A percentile compares a stretch with the other conserved stretches of the same genome.
Conservation (phyloP, 1,140 invertebrate species). For the Drosophila eugracilis region DNA sequence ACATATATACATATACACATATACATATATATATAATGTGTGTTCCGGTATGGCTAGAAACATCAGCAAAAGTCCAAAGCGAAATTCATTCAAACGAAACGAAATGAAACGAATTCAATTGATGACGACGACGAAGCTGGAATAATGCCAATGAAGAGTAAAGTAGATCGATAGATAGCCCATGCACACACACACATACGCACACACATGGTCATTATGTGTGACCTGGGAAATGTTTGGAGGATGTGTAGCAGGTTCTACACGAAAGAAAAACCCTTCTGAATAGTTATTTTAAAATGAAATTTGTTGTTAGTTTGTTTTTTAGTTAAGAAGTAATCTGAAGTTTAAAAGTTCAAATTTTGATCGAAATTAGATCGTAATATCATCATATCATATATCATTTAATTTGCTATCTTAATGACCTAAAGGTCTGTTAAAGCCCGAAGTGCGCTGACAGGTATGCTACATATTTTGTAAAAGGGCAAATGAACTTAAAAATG, state of each 20-base stretch:
- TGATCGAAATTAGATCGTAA: no score
- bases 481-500: no score
- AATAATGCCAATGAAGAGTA: slow-evolving; percentile 81
- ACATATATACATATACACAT: neutral
- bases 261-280: neutral
- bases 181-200: slow-evolving; percentile 20
- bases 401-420: no score
- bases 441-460: no score
- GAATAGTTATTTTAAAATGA: no score
- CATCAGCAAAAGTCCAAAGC: slow-evolving; percentile 75
- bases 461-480: no score
- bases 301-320: no score
- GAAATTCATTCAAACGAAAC: slow-evolving; percentile 82
- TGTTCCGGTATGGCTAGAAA: slow-evolving; percentile 61
- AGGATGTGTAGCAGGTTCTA: slow-evolving; percentile 1
- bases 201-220: slow-evolving; percentile 54
- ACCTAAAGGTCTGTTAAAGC: no score
- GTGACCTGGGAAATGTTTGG: slow-evolving; percentile 26
- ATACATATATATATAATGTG: slow-evolving; percentile 29
- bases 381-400: no score
- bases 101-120: slow-evolving; percentile 83
- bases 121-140: slow-evolving; percentile 46
- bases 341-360: no score
- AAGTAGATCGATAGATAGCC: slow-evolving; percentile 81
- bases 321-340: no score